Evolutionary conservation across 1,140 invertebrate genomes (phyloP).

Genomic region (Panagrolaimus sp.): DNA sequence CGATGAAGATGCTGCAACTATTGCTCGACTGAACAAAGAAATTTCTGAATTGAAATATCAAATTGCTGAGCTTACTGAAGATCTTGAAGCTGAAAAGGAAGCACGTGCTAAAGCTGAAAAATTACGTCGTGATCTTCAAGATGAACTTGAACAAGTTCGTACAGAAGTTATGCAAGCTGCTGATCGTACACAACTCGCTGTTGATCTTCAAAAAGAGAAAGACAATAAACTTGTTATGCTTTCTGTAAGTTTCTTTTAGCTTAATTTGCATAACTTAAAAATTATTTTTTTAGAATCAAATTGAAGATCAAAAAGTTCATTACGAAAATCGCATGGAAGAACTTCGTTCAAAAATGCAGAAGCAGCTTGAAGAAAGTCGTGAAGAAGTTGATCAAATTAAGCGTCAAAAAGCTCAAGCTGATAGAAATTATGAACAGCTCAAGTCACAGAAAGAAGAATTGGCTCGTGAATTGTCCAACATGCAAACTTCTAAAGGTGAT

Average conservation of each 20-base stretch:
- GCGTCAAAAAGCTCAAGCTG: slow-evolving; percentile 62
- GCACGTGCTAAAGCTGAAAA: slow-evolving; percentile 87
- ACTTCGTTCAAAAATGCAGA: slow-evolving; percentile 66
- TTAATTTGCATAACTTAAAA: not conserved
- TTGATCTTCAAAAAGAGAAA: slow-evolving; percentile 83
- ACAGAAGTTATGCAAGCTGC: slow-evolving; percentile 89
- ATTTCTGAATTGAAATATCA: slow-evolving; percentile 78
- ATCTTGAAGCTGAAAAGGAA: slow-evolving; percentile 83
- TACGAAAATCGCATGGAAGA: slow-evolving; percentile 68
- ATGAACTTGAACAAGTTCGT: slow-evolving; percentile 87
- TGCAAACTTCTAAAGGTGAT: slow-evolving; percentile 75
- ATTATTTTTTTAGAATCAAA: slow-evolving; percentile 71
- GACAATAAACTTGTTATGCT: slow-evolving; percentile 86
- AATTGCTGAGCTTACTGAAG: slow-evolving; percentile 73
- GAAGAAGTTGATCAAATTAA: slow-evolving; percentile 64
- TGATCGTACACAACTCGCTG: slow-evolving; percentile 84
- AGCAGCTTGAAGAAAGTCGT: slow-evolving; percentile 17
- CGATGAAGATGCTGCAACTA: slow-evolving; percentile 60
- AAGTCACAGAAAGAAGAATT: slow-evolving; percentile 74
- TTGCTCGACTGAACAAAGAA: slow-evolving; percentile 77
- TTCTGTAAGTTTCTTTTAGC: slow-evolving; percentile 62
- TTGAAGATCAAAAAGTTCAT: slow-evolving; percentile 79
- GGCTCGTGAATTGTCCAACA: slow-evolving; percentile 77
- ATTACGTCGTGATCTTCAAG: slow-evolving; percentile 71
- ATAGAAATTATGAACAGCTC: slow-evolving; percentile 14